A percentile compares a stretch with the other conserved stretches of the same genome.
Evolutionary conservation across 2,888 invertebrate species (phyloP).

Genomic region (Ectemnius continuus): DNA sequence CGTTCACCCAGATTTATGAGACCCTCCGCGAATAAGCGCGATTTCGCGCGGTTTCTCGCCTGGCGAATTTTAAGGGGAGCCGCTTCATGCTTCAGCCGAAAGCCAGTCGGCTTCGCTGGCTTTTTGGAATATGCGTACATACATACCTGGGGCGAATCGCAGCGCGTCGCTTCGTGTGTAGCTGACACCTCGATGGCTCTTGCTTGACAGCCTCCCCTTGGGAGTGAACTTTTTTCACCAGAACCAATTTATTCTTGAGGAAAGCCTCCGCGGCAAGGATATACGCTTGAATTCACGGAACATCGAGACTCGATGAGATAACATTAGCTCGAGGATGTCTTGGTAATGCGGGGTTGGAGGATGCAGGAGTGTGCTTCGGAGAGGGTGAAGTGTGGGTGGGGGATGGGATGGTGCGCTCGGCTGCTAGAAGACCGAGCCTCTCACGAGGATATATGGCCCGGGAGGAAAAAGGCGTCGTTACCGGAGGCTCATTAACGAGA

Average conservation of each 20-base stretch:
- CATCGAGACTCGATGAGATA: background rate
- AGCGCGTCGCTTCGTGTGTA: too few relatives aligned
- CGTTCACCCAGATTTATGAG: conserved; percentile 66
- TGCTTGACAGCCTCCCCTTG: too few relatives aligned
- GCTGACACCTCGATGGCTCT: too few relatives aligned
- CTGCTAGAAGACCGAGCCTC: conserved; percentile 36
- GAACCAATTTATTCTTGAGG: too few relatives aligned
- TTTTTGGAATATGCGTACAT: background rate
- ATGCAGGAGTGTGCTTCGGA: background rate
- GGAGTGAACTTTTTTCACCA: too few relatives aligned
- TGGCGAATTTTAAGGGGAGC: conserved; percentile 22
- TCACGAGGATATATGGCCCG: conserved; percentile 62
- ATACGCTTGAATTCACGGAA: background rate
- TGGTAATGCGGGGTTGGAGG: conserved; percentile 27
- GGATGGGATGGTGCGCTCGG: conserved; percentile 37
- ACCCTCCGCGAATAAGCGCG: conserved; percentile 27
- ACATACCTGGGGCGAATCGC: too few relatives aligned
- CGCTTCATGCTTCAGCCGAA: too few relatives aligned
- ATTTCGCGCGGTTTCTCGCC: background rate
- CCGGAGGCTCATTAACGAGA: conserved; percentile 73
- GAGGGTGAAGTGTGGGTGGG: conserved; percentile 21
- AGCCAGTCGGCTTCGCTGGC: too few relatives aligned
- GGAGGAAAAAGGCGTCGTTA: conserved; percentile 72
- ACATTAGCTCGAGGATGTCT: conserved; percentile 4
- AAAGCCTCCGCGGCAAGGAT: background rate